Base-by-base conservation (phyloP, 2,888 invertebrate genomes). In the Phoenoteleia sp. region DNA sequence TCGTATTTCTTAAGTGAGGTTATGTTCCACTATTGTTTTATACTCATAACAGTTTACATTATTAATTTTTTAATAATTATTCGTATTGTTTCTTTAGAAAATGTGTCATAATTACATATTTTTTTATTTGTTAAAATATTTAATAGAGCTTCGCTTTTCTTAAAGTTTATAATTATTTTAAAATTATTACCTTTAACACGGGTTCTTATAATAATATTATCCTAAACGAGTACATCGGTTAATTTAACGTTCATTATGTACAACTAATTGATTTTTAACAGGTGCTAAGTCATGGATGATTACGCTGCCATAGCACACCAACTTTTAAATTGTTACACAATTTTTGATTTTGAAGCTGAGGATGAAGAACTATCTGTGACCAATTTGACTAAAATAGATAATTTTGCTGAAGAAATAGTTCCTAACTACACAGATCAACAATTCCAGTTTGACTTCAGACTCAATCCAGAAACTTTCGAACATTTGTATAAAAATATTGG, bases 381-480 rank as follows among this genome's bases (percentile, higher is more conserved):
- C 27, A 69, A 9, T n/a, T 56, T 56, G 42, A 45, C 23, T 42
- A 71, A 39, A 71, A 19, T 71, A 9, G 17, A 42, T n/a, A 45
- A 45, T 42, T 74, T 74, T 39, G 74, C 62, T 23, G 62, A 74
- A 25, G 62, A 74, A 74, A 36, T 52, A 17, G 62, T 74, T 62
- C 36, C 39, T 17, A 62, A 74, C 19, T 74, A 36, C n/a, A 62
- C 49, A 23, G 74, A 74, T 9, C 49, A 49, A 15, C 60, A 74
- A 52, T 74, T 74, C n/a, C 21, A 52, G 9, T 39, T 33, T n/a
- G 42, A 74, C n/a, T 74, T 74, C n/a, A 21, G 74, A 27, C 11
- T 74, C 1, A 39, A 6, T 62, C 49, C 39, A 21, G 21, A 17
- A 62, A 49, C 36, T 9, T 74, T 74, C 13, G 74, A 74, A 39